phyloP scores from a whole-genome alignment of 1,140 invertebrate species.

The Conopomorpha cramerella region DNA sequence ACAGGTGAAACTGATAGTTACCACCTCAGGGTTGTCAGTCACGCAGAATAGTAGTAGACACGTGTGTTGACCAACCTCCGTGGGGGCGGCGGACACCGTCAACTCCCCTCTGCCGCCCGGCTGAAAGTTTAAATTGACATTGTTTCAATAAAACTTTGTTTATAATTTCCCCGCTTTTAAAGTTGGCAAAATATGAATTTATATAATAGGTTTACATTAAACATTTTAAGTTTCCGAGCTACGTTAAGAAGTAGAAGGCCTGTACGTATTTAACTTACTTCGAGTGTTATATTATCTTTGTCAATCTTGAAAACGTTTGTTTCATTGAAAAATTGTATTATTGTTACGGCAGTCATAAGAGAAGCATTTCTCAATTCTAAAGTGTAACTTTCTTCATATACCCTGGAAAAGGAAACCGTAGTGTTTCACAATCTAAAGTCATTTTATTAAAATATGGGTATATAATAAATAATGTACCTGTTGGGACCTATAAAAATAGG shows the following conservation, averaged over 20 bases:
- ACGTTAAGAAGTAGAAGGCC: too few relatives aligned
- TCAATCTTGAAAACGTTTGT: constrained; percentile 33
- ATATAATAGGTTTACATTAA: too few relatives aligned
- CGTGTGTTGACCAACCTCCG: constrained; percentile 24
- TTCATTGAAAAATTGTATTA: constrained; percentile 36
- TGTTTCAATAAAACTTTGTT: too few relatives aligned
- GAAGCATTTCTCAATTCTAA: constrained; percentile 42
- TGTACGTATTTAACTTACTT: constrained; percentile 28
- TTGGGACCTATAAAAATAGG: constrained; percentile 38
- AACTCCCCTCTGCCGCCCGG: constrained; percentile 35
- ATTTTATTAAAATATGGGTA: too few relatives aligned
- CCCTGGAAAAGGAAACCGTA: constrained; percentile 22
- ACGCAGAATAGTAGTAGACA: constrained; percentile 32
- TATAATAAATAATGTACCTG: constrained; percentile 12
- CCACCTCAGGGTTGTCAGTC: constrained; percentile 45
- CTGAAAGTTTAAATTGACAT: too few relatives aligned
- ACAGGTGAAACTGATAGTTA: constrained; percentile 27
- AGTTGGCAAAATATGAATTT: too few relatives aligned
- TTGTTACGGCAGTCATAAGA: constrained; percentile 30
- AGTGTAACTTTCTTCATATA: constrained; percentile 40
- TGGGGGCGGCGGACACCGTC: constrained; percentile 33
- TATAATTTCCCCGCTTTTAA: too few relatives aligned
- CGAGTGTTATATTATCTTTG: constrained; percentile 25
- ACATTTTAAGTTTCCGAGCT: too few relatives aligned
- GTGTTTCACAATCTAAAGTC: too few relatives aligned